These are phyloP conservation scores for Stegodyphus mimosarum DNA, from an alignment of 1,140 invertebrate genomes.

Conservation along the genomic window DNA sequence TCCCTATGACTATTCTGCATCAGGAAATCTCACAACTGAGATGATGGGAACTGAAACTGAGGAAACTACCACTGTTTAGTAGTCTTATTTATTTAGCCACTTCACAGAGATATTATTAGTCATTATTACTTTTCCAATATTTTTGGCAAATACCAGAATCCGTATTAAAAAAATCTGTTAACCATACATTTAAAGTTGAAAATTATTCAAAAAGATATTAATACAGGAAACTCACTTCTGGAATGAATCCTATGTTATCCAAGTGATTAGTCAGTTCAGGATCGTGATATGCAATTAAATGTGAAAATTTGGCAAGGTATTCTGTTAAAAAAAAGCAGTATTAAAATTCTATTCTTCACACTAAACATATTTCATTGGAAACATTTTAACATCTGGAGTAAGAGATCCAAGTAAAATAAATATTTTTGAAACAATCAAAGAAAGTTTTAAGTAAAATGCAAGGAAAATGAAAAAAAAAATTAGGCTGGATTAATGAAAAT, in stretches of 20 bases:
- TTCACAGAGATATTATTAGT: too few relatives aligned
- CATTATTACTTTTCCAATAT: neutral
- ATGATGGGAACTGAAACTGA: too few relatives aligned
- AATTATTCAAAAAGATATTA: neutral
- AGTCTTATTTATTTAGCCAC: too few relatives aligned
- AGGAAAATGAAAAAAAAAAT: too few relatives aligned
- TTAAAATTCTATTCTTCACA: too few relatives aligned
- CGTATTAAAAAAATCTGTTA: neutral
- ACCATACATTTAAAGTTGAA: neutral
- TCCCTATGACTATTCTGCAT: too few relatives aligned
- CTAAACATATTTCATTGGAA: neutral
- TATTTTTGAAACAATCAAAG: neutral
- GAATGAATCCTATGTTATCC: conserved; percentile 92
- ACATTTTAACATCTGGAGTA: conserved; percentile 19
- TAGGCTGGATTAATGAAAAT: too few relatives aligned
- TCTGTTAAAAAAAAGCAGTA: conserved; percentile 72
- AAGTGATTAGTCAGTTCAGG: conserved; percentile 92
- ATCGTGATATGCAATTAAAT: conserved; percentile 95
- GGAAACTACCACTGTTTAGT: too few relatives aligned
- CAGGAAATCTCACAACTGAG: too few relatives aligned
- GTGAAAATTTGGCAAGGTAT: conserved; percentile 96
- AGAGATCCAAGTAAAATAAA: neutral
- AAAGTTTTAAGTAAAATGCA: too few relatives aligned
- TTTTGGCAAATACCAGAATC: too few relatives aligned
- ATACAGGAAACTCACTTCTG: conserved; percentile 74